Conservation (phyloP, 2,888 invertebrate species). For the Lepidochrysops patricia region DNA sequence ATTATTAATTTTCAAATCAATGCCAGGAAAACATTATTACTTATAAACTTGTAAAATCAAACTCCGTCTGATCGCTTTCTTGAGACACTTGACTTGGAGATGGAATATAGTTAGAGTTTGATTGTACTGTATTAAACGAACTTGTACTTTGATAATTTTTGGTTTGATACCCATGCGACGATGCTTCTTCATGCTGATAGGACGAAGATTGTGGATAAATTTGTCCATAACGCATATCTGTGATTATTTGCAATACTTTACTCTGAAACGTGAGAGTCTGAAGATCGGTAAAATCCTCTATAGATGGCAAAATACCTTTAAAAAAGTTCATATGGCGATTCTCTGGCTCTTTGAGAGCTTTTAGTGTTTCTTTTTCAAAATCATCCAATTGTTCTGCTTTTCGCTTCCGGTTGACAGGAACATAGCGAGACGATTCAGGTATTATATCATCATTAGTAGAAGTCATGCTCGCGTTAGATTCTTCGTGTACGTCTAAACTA, state of each 20-base stretch:
- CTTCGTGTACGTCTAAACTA: not conserved
- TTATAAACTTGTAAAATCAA: constrained; percentile 7
- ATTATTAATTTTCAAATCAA: no score
- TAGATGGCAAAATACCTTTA: not conserved
- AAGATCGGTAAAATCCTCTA: not conserved
- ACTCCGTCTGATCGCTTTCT: constrained; percentile 1
- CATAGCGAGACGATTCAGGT: constrained; percentile 4
- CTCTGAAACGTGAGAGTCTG: constrained; percentile 4
- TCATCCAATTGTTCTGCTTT: not conserved
- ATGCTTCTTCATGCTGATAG: constrained; percentile 15
- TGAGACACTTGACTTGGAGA: constrained; percentile 22
- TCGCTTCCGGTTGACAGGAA: not conserved
- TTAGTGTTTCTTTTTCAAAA: constrained; percentile 4
- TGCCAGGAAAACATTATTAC: not conserved
- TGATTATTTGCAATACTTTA: constrained; percentile 4
- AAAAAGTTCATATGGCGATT: not conserved
- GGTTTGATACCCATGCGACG: constrained; percentile 27
- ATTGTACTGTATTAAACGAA: not conserved
- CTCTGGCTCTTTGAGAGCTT: not conserved
- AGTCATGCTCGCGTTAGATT: not conserved
- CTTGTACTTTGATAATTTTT: constrained; percentile 25
- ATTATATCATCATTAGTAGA: constrained; percentile 1
- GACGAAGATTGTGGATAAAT: no score
- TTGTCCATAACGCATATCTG: no score
- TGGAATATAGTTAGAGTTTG: constrained; percentile 16